phyloP scores from a whole-genome alignment of 2,888 invertebrate species.

The Parnassius smintheus region DNA sequence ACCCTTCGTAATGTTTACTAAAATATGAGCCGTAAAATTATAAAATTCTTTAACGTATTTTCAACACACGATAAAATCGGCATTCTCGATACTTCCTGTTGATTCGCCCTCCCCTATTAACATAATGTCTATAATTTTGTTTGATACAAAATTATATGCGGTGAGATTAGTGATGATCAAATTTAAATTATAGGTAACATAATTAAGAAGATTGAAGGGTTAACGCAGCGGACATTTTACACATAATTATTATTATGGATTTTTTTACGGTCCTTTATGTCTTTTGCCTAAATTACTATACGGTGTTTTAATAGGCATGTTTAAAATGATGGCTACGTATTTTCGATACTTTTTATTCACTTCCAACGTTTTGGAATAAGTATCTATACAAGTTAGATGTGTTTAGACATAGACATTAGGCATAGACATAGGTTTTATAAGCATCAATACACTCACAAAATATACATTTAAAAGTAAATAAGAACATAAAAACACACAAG shows the following conservation, averaged over 20 bases:
- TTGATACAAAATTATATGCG: constrained; percentile 42
- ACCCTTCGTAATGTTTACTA: background rate
- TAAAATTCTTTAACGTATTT: constrained; percentile 19
- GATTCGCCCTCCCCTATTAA: constrained; percentile 22
- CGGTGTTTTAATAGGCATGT: background rate
- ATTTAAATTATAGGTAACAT: constrained; percentile 38
- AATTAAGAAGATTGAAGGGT: constrained; percentile 34
- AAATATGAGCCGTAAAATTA: constrained; percentile 13
- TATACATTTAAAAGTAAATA: too few species aligned
- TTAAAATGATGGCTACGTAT: too few species aligned
- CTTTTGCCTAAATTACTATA: constrained; percentile 1
- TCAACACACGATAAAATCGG: constrained; percentile 23
- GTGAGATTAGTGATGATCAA: constrained; percentile 37
- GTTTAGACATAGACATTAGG: too few species aligned
- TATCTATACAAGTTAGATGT: too few species aligned
- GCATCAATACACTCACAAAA: too few species aligned
- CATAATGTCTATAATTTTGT: constrained; percentile 37
- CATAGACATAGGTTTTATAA: too few species aligned
- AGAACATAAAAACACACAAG: too few species aligned
- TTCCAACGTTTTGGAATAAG: too few species aligned
- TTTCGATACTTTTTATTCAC: too few species aligned
- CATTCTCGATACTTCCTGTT: constrained; percentile 24
- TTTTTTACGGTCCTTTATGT: background rate
- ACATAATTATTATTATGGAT: background rate
- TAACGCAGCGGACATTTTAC: constrained; percentile 14